Evolutionary conservation across 1,140 invertebrate species (phyloP).

Genomic region (Drosophila bocki): DNA sequence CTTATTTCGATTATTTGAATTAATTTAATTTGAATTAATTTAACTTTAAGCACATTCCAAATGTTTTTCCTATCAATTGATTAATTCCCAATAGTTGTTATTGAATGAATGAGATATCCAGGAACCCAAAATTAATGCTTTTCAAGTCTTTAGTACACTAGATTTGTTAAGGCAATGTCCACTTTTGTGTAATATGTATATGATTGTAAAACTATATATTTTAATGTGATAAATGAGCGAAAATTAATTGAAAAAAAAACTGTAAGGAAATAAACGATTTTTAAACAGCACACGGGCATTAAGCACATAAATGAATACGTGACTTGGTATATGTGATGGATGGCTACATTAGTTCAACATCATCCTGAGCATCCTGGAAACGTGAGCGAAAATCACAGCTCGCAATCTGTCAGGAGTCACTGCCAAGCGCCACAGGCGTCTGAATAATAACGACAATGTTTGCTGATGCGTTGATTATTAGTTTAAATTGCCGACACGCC

Average conservation of each 20-base stretch:
- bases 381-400: conserved; percentile 15
- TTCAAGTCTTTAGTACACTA: conserved; percentile 59
- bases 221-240: conserved; percentile 77
- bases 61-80: neutral
- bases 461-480: conserved; percentile 85
- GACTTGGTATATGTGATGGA: conserved; percentile 40
- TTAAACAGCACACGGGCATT: conserved; percentile 52
- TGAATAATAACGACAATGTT: conserved; percentile 84
- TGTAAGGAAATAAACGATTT: conserved; percentile 75
- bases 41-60: neutral
- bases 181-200: conserved; percentile 68
- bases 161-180: conserved; percentile 56
- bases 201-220: conserved; percentile 73
- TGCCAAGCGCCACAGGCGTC: conserved; percentile 53
- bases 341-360: conserved; percentile 49
- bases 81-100: conserved; percentile 1
- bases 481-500: conserved; percentile 78
- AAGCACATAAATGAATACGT: conserved; percentile 1
- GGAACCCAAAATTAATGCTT: conserved; percentile 17
- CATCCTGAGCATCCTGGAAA: neutral
- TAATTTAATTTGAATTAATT: too few relatives aligned
- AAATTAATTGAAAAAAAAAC: conserved; percentile 55
- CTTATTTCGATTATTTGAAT: neutral
- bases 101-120: neutral
- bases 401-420: conserved; percentile 70